Evolutionary conservation across 2,888 invertebrate species (phyloP), one percentile per base, ranked within the genome.

Genomic region (Tribolium freemani): DNA sequence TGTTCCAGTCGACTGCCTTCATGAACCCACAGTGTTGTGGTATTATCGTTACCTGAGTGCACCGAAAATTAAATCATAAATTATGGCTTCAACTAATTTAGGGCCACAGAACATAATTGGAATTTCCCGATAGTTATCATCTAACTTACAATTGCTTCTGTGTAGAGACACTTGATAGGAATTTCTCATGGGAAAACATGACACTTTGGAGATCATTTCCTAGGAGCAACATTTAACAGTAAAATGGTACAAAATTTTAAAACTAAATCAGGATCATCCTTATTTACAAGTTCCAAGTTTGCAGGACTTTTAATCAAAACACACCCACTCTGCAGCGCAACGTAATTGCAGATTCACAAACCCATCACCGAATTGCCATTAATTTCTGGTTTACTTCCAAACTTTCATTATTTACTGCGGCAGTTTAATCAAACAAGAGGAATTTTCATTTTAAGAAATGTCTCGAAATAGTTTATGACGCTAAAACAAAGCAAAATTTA

Each of bases 311-410:
- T 68, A 57, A 57, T 68, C 68, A 68, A 38, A 46, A 57, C 68
- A 68, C 68, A 68, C 68, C 68, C 68, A 68, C 58, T 46, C 48
- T 45, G 31, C 57, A 58, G 56, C 13, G 45, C 10, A 50, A 57
- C 68, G 46, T 48, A 57, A 57, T 68, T 68, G 31, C 66, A 30
- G 45, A 44, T 53, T 53, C 16, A 21, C 21, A 66, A 66, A 56
- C 66, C 45, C 56, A 46, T 56, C 54, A 56, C 66, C 21, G 46
- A 46, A 56, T 66, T 46, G 67, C 50, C 50, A 57, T 68, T 68
- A 68, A 58, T 68, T 64, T 54, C 50, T n/a, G 38, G 50, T 48
- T 57, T 10, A 46, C 30, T 16, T 38, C 57, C 64, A 45, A 66
- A 66, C 31, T 31, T 20, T 16, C 5, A 1, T 4, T 63, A 63